A percentile compares a stretch with the other conserved stretches of the same genome.
phyloP scores from a whole-genome alignment of 64 coral and sea anemone genomes.

The Montipora efflorescens region DNA sequence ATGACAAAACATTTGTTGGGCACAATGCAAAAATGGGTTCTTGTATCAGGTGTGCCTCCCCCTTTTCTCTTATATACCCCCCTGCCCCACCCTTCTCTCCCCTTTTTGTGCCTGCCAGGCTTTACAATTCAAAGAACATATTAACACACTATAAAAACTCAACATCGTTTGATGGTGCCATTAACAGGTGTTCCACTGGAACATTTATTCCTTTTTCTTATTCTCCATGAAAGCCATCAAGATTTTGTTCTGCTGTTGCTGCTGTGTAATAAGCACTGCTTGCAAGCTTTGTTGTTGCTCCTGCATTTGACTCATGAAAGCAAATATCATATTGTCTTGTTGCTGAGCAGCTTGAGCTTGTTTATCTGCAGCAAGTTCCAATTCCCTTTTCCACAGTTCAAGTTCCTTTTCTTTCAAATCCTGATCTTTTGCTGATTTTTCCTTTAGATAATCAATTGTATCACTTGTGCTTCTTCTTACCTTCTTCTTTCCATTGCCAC shows the following conservation, averaged over 20 bases:
- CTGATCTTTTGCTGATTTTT: background rate
- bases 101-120: too few species aligned
- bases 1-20: too few species aligned
- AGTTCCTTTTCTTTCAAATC: background rate
- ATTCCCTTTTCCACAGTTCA: background rate
- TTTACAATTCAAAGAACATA: too few species aligned
- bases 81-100: too few species aligned
- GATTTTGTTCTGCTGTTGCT: slow-evolving; percentile 6
- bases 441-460: background rate
- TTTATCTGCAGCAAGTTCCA: background rate
- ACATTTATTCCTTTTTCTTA: background rate
- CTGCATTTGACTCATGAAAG: slow-evolving; percentile 2
- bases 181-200: too few species aligned
- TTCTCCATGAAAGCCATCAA: background rate
- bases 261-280: background rate
- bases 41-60: too few species aligned
- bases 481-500: background rate
- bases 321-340: background rate
- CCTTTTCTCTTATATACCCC: too few species aligned
- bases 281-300: slow-evolving; percentile 6
- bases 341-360: background rate
- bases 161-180: too few species aligned
- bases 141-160: too few species aligned
- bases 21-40: too few species aligned
- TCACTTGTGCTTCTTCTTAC: slow-evolving; percentile 3